Conservation (phyloP, 2,113 vertebrate genomes). For the Ivindomyrus marchei region DNA sequence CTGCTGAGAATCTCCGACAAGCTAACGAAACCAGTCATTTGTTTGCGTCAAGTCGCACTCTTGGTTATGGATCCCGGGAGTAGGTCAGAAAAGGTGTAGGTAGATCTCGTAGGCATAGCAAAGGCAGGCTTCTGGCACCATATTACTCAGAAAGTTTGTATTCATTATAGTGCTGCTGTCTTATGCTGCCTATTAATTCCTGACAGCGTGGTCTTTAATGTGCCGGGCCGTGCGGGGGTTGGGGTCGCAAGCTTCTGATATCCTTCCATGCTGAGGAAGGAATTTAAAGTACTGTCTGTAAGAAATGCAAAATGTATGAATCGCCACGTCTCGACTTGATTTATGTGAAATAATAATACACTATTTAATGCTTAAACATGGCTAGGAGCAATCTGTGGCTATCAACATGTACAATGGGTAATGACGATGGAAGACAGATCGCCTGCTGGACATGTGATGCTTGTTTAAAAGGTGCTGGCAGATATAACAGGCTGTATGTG, state of each 20-base stretch:
- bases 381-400: constrained; percentile 75
- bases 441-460: constrained; percentile 76
- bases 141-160: background rate
- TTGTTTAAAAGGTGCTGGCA: constrained; percentile 83
- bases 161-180: background rate
- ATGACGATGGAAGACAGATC: constrained; percentile 82
- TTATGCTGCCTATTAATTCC: background rate
- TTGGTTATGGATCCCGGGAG: background rate
- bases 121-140: background rate
- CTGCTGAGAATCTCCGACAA: background rate
- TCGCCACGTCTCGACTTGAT: constrained; percentile 80
- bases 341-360: constrained; percentile 91
- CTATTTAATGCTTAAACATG: constrained; percentile 92
- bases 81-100: background rate
- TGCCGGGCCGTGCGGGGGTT: constrained; percentile 53
- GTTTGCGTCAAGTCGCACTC: background rate
- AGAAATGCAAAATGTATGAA: constrained; percentile 85
- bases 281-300: constrained; percentile 81
- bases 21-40: background rate
- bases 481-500: constrained; percentile 84
- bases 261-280: constrained; percentile 67
- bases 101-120: background rate
- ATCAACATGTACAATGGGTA: constrained; percentile 82
- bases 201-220: background rate
- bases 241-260: constrained; percentile 49